phyloP scores from a whole-genome alignment of 2,888 invertebrate genomes.

The Drosophila bunnanda region DNA sequence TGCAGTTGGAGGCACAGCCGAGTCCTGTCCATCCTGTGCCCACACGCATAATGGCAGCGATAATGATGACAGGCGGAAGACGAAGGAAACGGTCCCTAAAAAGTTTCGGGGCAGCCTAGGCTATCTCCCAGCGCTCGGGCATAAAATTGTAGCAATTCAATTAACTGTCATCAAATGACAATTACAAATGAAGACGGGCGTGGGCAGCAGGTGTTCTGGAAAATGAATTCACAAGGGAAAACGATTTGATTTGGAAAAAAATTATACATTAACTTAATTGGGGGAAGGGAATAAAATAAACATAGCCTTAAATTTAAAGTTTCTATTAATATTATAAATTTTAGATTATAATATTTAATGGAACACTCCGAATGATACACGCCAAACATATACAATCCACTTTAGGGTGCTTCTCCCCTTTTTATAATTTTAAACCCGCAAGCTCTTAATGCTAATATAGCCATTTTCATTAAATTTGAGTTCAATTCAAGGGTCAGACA shows the following conservation, averaged over 20 bases:
- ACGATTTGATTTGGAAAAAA: constrained; percentile 8
- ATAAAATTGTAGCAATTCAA: constrained; percentile 42
- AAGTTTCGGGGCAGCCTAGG: constrained; percentile 1
- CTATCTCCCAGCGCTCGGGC: neutral
- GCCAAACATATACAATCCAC: neutral
- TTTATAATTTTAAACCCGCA: constrained; percentile 1
- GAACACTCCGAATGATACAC: neutral
- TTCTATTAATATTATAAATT: neutral
- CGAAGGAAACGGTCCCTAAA: constrained; percentile 24
- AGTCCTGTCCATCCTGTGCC: constrained; percentile 43
- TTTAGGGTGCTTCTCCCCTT: neutral
- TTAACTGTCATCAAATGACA: constrained; percentile 52
- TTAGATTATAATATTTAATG: too few relatives aligned
- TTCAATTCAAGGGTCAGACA: constrained; percentile 33
- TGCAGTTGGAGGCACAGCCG: constrained; percentile 57
- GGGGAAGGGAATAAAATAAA: neutral
- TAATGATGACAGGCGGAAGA: constrained; percentile 62
- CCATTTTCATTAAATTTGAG: constrained; percentile 24
- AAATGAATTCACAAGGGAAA: constrained; percentile 9
- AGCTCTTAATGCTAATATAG: constrained; percentile 15
- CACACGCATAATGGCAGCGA: constrained; percentile 64
- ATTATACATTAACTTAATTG: neutral
- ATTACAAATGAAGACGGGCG: constrained; percentile 37
- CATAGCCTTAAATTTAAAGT: neutral
- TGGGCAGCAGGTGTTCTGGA: constrained; percentile 23